phyloP scores from a whole-genome alignment of 2,888 invertebrate species.

The Caenorhabditis wallacei region DNA sequence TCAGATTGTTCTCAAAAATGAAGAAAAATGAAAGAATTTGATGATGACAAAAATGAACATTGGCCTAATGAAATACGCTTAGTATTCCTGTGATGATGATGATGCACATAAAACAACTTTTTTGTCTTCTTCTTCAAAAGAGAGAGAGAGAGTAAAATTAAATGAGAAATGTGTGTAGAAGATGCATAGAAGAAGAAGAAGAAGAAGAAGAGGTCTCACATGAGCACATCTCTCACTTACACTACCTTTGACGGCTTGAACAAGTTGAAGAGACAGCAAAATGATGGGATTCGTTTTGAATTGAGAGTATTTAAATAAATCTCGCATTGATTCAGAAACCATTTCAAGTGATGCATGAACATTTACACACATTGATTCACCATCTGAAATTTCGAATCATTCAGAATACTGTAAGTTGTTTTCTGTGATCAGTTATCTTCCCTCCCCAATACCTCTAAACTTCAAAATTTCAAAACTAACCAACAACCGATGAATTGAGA shows the following conservation, averaged over 20 bases:
- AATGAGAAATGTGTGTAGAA: constrained; percentile 49
- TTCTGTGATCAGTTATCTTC: not conserved
- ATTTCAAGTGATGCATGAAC: constrained; percentile 81
- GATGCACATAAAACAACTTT: constrained; percentile 60
- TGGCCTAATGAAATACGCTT: constrained; percentile 58
- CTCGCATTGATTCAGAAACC: constrained; percentile 81
- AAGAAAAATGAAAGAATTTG: not conserved
- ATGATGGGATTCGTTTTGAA: constrained; percentile 76
- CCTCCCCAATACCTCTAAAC: not conserved
- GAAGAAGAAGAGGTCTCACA: constrained; percentile 10
- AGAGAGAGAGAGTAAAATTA: constrained; percentile 49
- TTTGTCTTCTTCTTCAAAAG: constrained; percentile 42
- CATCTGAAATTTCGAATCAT: constrained; percentile 67
- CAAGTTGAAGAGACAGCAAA: constrained; percentile 71
- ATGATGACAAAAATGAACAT: constrained; percentile 24
- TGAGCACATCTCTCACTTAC: constrained; percentile 14
- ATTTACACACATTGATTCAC: constrained; percentile 79
- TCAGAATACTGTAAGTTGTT: not conserved
- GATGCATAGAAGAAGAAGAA: too few relatives aligned
- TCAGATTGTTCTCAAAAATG: not conserved
- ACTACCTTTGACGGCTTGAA: constrained; percentile 73
- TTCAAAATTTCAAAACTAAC: constrained; percentile 32
- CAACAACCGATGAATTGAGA: constrained; percentile 71
- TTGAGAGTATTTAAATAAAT: constrained; percentile 75
- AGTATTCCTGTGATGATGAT: constrained; percentile 62